Percentiles rank a stretch among this genome's conserved stretches.
Evolutionary conservation across 2,888 invertebrate species (phyloP).

Genomic region (Ophraella communa): DNA sequence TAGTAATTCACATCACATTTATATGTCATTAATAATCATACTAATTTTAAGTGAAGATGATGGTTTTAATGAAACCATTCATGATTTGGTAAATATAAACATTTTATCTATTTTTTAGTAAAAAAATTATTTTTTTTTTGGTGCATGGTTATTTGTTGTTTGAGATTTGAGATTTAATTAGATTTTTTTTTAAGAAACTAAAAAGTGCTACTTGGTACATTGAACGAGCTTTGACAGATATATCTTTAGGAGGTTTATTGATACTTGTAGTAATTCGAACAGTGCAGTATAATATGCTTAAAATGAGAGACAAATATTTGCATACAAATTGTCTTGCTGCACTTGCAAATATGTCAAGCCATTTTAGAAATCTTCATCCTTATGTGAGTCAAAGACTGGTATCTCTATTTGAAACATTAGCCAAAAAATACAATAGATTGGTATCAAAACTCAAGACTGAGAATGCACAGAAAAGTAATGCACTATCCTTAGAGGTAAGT

Average conservation of each 20-base stretch:
- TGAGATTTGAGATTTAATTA: not conserved
- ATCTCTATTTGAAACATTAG: constrained; percentile 88
- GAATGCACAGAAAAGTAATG: constrained; percentile 38
- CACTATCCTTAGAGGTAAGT: constrained; percentile 45
- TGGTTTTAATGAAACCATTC: constrained; percentile 90
- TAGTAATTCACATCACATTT: constrained; percentile 95
- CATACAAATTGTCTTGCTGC: constrained; percentile 99
- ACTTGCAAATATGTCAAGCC: constrained; percentile 96
- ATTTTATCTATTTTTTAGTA: not conserved
- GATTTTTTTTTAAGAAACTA: constrained; percentile 69
- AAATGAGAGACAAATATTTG: constrained; percentile 95
- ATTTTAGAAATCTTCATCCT: constrained; percentile 90
- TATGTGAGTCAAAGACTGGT: constrained; percentile 95
- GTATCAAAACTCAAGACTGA: constrained; percentile 56
- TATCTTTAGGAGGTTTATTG: constrained; percentile 91
- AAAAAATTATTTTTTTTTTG: constrained; percentile 38
- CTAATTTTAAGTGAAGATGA: constrained; percentile 97
- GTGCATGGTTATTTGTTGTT: constrained; percentile 1
- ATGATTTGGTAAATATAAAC: constrained; percentile 80
- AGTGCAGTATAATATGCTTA: constrained; percentile 96
- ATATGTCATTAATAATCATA: constrained; percentile 97
- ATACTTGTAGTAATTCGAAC: constrained; percentile 95
- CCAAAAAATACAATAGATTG: constrained; percentile 80
- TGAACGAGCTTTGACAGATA: constrained; percentile 87
- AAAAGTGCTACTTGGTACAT: constrained; percentile 94